phyloP scores from a whole-genome alignment of 2,113 vertebrate species.

The Rhea americana region DNA sequence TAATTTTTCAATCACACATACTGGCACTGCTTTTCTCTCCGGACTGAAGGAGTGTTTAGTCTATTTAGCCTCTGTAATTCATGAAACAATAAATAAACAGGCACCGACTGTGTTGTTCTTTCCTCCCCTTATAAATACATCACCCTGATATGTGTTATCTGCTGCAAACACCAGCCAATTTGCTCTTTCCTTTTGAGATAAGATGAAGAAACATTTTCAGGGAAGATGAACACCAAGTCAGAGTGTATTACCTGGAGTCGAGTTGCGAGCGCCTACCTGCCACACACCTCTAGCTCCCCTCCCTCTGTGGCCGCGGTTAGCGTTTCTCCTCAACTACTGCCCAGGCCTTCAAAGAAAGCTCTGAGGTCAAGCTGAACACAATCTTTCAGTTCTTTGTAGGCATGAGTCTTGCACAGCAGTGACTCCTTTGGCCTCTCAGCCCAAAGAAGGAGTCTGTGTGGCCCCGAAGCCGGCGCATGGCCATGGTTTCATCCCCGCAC shows the following conservation, averaged over 20 bases:
- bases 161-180: slow-evolving; percentile 17
- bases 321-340: background rate
- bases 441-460: background rate
- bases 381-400: background rate
- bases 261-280: background rate
- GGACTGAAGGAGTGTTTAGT: background rate
- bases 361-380: background rate
- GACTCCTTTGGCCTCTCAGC: background rate
- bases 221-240: background rate
- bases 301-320: background rate
- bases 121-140: slow-evolving; percentile 42
- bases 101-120: slow-evolving; percentile 18
- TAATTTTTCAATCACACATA: background rate
- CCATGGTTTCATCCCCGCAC: background rate
- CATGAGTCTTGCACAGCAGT: background rate
- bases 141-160: background rate
- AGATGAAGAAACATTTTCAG: background rate
- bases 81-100: slow-evolving; percentile 49
- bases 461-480: background rate
- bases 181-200: slow-evolving; percentile 4
- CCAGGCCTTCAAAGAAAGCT: background rate
- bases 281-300: background rate
- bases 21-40: background rate
- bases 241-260: background rate
- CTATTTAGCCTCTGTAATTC: slow-evolving; percentile 24